phyloP scores from a whole-genome alignment of 1,140 invertebrate species.

The Orussus abietinus region DNA sequence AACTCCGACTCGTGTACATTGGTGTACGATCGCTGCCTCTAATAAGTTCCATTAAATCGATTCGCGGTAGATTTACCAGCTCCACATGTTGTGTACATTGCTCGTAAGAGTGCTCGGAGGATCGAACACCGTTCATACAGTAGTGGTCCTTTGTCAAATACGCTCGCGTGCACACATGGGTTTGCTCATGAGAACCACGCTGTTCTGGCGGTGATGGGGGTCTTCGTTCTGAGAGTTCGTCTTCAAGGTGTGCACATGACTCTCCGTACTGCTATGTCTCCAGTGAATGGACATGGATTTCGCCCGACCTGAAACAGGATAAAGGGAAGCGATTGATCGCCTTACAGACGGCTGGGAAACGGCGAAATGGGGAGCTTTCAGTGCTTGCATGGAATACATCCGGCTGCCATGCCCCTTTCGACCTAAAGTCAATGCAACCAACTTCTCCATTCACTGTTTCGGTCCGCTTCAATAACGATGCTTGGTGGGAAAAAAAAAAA shows the following conservation, averaged over 20 bases:
- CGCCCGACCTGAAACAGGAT: conserved; percentile 25
- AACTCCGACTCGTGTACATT: too few relatives aligned
- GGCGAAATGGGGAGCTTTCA: conserved; percentile 4
- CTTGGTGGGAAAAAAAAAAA: too few relatives aligned
- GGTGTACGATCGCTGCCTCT: too few relatives aligned
- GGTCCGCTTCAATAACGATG: neutral
- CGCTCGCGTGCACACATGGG: too few relatives aligned
- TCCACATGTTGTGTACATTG: too few relatives aligned
- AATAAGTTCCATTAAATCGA: too few relatives aligned
- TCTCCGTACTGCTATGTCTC: conserved; percentile 28
- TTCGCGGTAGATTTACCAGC: too few relatives aligned
- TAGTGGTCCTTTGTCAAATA: too few relatives aligned
- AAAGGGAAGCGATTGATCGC: neutral
- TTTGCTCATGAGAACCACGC: too few relatives aligned
- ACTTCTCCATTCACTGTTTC: neutral
- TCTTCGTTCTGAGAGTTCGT: conserved; percentile 25
- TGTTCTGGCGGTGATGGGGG: too few relatives aligned
- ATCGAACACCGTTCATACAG: too few relatives aligned
- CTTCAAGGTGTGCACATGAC: conserved; percentile 25
- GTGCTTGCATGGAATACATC: neutral
- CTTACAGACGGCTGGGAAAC: neutral
- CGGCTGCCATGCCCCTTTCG: neutral
- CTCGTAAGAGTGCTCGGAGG: too few relatives aligned
- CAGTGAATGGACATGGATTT: conserved; percentile 31
- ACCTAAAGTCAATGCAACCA: neutral